Evolutionary conservation across 2,113 vertebrate genomes (phyloP).

Genomic region (Brachypteracias leptosomus): DNA sequence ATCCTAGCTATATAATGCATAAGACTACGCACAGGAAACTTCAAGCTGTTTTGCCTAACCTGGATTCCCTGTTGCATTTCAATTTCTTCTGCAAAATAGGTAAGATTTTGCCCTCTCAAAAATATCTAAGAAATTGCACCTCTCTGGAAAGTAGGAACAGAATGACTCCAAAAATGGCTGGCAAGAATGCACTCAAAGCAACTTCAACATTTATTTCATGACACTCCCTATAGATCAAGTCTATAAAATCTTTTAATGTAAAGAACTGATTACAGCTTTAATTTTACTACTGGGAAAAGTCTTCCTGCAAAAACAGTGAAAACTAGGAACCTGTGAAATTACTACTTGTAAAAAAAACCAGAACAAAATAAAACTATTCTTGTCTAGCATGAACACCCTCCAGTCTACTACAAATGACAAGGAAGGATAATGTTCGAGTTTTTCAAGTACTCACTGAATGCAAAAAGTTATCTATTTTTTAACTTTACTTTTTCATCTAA

Average conservation of each 20-base stretch:
- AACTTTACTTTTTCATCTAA: neutral
- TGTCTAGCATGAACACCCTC: neutral
- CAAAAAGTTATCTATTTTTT: neutral
- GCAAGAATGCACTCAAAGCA: neutral
- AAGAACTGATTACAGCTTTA: neutral
- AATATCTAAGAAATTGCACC: neutral
- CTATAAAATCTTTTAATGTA: conserved; percentile 2
- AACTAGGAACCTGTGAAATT: conserved; percentile 21
- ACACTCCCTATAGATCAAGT: neutral
- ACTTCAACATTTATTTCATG: neutral
- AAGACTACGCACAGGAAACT: neutral
- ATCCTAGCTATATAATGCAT: neutral
- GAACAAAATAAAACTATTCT: neutral
- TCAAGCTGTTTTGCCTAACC: neutral
- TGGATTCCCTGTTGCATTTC: neutral
- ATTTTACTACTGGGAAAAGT: conserved; percentile 11
- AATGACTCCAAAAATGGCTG: neutral
- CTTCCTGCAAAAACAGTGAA: neutral
- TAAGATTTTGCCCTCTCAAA: neutral
- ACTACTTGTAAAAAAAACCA: neutral
- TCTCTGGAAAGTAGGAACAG: neutral
- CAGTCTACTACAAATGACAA: neutral
- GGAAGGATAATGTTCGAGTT: neutral
- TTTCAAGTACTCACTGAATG: neutral
- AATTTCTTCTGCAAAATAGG: neutral